Percentiles rank a stretch among this genome's conserved stretches.
These are phyloP conservation scores for Astreopora myriophthalma DNA, from an alignment of 64 coral and sea anemone genomes.

Conservation along the genomic window DNA sequence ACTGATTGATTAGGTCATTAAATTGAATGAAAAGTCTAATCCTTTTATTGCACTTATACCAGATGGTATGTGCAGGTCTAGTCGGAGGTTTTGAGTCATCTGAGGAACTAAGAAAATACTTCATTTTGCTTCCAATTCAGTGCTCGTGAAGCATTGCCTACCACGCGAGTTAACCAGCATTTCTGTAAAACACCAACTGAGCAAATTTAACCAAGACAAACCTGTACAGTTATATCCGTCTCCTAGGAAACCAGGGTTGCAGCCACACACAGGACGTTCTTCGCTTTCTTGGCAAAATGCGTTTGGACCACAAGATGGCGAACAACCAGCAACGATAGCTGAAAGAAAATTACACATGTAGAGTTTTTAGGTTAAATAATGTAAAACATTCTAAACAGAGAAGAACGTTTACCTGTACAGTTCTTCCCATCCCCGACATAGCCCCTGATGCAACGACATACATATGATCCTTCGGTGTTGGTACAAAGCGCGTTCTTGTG, in stretches of 20 bases:
- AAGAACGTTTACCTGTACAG: slow-evolving; percentile 6
- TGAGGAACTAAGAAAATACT: too few species aligned
- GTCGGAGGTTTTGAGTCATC: too few species aligned
- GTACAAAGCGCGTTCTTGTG: slow-evolving; percentile 41
- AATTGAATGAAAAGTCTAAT: too few species aligned
- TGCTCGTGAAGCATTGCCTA: too few species aligned
- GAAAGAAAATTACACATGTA: not conserved
- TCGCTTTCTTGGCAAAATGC: slow-evolving; percentile 9
- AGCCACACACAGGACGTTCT: slow-evolving; percentile 24
- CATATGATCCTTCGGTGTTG: slow-evolving; percentile 55
- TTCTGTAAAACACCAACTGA: not conserved
- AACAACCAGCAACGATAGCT: slow-evolving; percentile 2
- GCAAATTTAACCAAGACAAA: not conserved
- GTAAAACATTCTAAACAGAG: not conserved
- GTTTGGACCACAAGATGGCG: slow-evolving; percentile 31
- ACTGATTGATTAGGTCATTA: too few species aligned
- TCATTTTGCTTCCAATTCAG: too few species aligned
- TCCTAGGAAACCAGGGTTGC: slow-evolving; percentile 56
- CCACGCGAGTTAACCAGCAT: not conserved
- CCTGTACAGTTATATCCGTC: slow-evolving; percentile 18
- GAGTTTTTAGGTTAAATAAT: not conserved
- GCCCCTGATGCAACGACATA: not conserved
- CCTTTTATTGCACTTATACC: too few species aligned
- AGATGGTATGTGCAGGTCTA: too few species aligned
- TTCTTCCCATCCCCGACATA: slow-evolving; percentile 5